Base-by-base conservation (phyloP, 1,140 invertebrate genomes). In the Ptiloglossa arizonensis region DNA sequence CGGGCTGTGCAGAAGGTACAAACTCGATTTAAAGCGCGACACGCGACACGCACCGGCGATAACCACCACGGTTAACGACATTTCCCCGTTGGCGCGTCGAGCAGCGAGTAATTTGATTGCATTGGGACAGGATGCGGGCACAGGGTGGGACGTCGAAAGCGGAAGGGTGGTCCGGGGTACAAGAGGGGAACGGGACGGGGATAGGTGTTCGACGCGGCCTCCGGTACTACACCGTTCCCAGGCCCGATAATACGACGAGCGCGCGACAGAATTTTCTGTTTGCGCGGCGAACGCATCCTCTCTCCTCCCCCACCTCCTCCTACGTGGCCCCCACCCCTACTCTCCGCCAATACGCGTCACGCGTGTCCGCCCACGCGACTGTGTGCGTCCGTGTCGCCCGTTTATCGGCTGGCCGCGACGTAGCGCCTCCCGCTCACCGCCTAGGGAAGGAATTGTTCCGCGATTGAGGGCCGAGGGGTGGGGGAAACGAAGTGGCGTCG, bases 31-130 rank as follows among this genome's bases (percentile, higher is more conserved):
- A 89, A 87, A 90, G 75, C 86, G 85, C 83, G 89, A 88, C 89
- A 88, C 89, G 85, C 90, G 90, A 88, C 89, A 91, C 89, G 90
- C 89, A 91, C 83, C 75, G 85, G 66, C 88, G 87, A 89, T 91
- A 91, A 91, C 90, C 86, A 83, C 80, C 88, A 88, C 78, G 87
- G 89, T 90, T 91, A 91, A 91, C 89, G 89, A 91, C 90, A 89
- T 91, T 91, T 90, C 86, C 87, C 83, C 86, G 87, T 90, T 90
- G 90, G 83, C 87, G 89, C 89, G 90, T 89, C 87, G 86, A 89
- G 89, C 88, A 90, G 85, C 87, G 89, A 83, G 85, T 91, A 91
- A 91, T 90, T 91, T 87, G 88, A 91, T 91, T 89, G 86, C 82
- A 83, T 81, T 87, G 82, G 80, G 73, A 81, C 86, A 79, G 82